Base-by-base conservation (phyloP, 2,888 invertebrate genomes). In the Platycheirus rosarum region DNA sequence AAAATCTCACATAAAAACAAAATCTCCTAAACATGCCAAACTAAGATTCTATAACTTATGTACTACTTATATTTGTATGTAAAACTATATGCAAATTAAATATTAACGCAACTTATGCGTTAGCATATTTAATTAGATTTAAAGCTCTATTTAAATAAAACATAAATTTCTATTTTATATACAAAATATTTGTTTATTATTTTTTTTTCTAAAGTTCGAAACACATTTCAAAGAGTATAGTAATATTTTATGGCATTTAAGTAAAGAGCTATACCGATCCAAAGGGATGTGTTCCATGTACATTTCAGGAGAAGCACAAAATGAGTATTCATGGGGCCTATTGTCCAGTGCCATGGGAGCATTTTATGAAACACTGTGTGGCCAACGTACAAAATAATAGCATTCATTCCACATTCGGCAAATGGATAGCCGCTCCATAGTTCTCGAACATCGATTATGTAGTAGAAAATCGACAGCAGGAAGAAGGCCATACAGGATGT, bases 361-460 rank as follows among this genome's bases (percentile, higher is more conserved):
- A 95, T 92, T 85, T 87, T 87, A 76, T 94, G 93, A 85, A 95
- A 93, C 1, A 98, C 88, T 16, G 93, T 93, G 88, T 98, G 98
- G 0, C 97, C 97, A 9, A 97, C 92, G 89, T 98, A 98, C 86
- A 98, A 92, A 1, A 97, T 92, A 68, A 97, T 95, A 18, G 98
- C 94, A 91, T 98, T 98, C 93, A 97, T 96, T 8, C 98, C 98
- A 48, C 97, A 95, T 76, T 96, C 95, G 60, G 95, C 92, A 89
- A 98, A 97, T 0, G 98, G 98, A n/a, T 95, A 94, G 0, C 98
- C 98, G 18, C 92, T 92, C 98, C 98, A 98, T 85, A 92, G 89
- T 73, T 92, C 91, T 44, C 91, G 90, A 0, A 95, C 93, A 89
- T 98, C 98, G 7, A 97, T 94, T 11, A 97, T 88, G 6, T 95